Conservation (phyloP, 2,797 vertebrate species). For the Cheirogaleus major region DNA sequence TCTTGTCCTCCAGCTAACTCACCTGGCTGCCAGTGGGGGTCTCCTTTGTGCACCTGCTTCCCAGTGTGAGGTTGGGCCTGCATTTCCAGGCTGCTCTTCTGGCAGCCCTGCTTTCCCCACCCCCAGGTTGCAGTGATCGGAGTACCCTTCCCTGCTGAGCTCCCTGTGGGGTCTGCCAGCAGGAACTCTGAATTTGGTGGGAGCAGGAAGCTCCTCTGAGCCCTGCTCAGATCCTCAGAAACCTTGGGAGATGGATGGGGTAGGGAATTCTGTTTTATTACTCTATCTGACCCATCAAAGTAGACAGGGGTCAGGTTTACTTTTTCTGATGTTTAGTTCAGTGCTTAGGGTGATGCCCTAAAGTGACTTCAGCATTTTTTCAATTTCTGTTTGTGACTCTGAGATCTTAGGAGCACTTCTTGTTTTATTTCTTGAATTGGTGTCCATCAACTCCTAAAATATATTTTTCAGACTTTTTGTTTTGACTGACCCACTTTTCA, state of each 20-base stretch:
- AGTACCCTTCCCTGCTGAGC: rapidly evolving
- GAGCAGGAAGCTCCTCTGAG: not conserved
- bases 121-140: not conserved
- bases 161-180: not conserved
- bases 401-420: not conserved
- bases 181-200: not conserved
- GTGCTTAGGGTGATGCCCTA: not conserved
- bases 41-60: not conserved
- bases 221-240: not conserved
- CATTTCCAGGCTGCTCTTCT: not conserved
- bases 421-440: not conserved
- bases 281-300: not conserved
- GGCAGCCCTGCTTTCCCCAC: not conserved
- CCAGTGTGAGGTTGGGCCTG: not conserved
- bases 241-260: not conserved
- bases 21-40: not conserved
- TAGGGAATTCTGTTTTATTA: not conserved
- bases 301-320: not conserved
- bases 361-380: not conserved
- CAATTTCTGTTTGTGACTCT: constrained; percentile 36
- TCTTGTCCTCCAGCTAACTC: not conserved
- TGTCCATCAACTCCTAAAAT: not conserved
- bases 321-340: not conserved
- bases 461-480: constrained; percentile 13
- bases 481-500: constrained; percentile 42